These are phyloP conservation scores for Neomorphus geoffroyi DNA, from an alignment of 2,797 vertebrate species.

Conservation along the genomic window DNA sequence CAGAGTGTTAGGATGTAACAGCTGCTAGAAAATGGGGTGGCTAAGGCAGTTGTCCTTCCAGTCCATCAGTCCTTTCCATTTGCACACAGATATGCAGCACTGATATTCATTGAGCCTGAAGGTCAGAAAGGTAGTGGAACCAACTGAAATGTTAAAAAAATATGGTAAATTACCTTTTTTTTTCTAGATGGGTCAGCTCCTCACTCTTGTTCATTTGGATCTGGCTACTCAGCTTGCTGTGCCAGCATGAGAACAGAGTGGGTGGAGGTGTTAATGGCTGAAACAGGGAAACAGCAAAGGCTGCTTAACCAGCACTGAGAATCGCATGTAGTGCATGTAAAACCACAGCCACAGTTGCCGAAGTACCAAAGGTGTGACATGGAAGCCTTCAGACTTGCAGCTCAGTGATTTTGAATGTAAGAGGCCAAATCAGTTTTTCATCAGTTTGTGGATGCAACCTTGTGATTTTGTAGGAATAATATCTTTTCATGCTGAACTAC, in stretches of 20 bases:
- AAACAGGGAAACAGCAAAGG: not conserved
- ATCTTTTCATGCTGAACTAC: not conserved
- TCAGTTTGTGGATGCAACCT: not conserved
- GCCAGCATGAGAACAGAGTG: not conserved
- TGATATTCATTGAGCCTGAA: not conserved
- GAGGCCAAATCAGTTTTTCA: not conserved
- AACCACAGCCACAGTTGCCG: not conserved
- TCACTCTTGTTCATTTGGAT: not conserved
- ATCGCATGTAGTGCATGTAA: not conserved
- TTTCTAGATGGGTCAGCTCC: not conserved
- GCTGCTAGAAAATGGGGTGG: not conserved
- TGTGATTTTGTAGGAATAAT: not conserved
- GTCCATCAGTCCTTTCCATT: not conserved
- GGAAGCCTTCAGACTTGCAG: not conserved
- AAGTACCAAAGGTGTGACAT: not conserved
- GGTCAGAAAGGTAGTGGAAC: not conserved
- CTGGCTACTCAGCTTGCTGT: not conserved
- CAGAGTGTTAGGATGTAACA: not conserved
- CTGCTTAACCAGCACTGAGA: not conserved
- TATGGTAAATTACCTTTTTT: not conserved
- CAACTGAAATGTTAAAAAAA: not conserved
- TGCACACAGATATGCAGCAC: not conserved
- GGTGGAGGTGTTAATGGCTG: not conserved
- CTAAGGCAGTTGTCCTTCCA: not conserved
- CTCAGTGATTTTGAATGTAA: not conserved